Evolutionary conservation across 2,888 invertebrate species (phyloP), one percentile per base, ranked within the genome.

Genomic region (Chloromyia formosa): DNA sequence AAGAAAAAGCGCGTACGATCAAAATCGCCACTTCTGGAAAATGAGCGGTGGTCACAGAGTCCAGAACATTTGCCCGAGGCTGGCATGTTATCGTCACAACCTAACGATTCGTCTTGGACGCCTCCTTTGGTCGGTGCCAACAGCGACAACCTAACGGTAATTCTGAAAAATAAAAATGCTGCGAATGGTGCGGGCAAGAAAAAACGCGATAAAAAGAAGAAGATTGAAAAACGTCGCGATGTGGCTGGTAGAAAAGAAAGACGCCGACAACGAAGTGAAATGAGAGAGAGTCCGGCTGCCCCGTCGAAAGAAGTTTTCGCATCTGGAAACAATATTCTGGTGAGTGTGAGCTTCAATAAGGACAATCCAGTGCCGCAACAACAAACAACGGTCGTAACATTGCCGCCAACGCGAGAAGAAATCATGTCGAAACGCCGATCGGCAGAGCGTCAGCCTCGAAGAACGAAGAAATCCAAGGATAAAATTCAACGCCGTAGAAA

Each of bases 261-360:
- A 86, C 79, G 80, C 80, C 81, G 76, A 64, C 78, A 49, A 81
- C 60, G 68, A 78, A 80, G 79, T 83, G 76, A 83, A 83, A 75
- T 82, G 81, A 56, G 81, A 78, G 73, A 82, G 81, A 77, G 80
- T 73, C 77, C 81, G 79, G 81, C 84, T 60, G 89, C 88, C 71
- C 93, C 94, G 0, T 93, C 93, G 1, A 96, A 96, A 83, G 95
- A 95, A 86, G 94, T 96, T 1, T 96, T 95, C 83, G 94, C 96
- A 0, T 95, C 95, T 12, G 96, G 96, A 1, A 94, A 96, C 85
- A 96, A 95, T 83, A 96, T 96, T 81, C 89, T 96, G 78, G 95
- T 96, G 12, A 95, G 95, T 85, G 94, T 96, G 18, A 95, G 94
- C 84, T 96, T 96, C 85, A 92, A 93, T 83, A 93, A 94, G 80